A percentile compares a stretch with the other conserved stretches of the same genome.
These are phyloP conservation scores for Cataglyphis hispanica DNA, from an alignment of 1,140 invertebrate species.

Conservation along the genomic window DNA sequence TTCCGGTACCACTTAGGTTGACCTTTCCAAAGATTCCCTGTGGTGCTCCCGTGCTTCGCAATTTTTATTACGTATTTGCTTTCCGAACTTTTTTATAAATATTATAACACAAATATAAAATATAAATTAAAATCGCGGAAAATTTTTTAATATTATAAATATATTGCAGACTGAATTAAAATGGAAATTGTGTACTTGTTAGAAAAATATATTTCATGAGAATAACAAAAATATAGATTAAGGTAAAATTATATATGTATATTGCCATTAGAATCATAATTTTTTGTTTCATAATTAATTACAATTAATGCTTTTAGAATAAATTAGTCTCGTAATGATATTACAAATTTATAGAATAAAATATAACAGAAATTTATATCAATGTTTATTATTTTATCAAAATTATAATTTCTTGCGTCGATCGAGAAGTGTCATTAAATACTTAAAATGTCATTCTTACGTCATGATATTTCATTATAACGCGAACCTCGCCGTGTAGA, in stretches of 20 bases:
- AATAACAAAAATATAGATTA: not conserved
- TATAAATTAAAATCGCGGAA: not conserved
- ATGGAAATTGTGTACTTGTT: not conserved
- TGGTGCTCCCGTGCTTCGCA: slow-evolving; percentile 26
- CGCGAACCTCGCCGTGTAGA: not conserved
- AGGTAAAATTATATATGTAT: not conserved
- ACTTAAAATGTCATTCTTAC: not conserved
- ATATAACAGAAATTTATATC: not conserved
- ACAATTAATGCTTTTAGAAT: not conserved
- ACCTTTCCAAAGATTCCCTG: slow-evolving; percentile 10
- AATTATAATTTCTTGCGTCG: not conserved
- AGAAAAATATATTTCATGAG: not conserved
- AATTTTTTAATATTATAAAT: not conserved
- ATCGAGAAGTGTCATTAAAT: not conserved
- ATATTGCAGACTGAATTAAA: not conserved
- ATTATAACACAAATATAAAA: not conserved
- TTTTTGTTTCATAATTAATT: not conserved
- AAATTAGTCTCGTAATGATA: not conserved
- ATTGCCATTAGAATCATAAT: not conserved
- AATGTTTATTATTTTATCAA: not conserved
- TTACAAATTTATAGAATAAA: not conserved
- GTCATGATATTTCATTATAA: too few relatives aligned
- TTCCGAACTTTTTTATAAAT: not conserved
- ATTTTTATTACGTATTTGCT: not conserved
- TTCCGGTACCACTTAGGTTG: slow-evolving; percentile 35